Evolutionary conservation across 1,140 invertebrate genomes (phyloP), one percentile per base, ranked within the genome.

Genomic region (Bombus consobrinus): DNA sequence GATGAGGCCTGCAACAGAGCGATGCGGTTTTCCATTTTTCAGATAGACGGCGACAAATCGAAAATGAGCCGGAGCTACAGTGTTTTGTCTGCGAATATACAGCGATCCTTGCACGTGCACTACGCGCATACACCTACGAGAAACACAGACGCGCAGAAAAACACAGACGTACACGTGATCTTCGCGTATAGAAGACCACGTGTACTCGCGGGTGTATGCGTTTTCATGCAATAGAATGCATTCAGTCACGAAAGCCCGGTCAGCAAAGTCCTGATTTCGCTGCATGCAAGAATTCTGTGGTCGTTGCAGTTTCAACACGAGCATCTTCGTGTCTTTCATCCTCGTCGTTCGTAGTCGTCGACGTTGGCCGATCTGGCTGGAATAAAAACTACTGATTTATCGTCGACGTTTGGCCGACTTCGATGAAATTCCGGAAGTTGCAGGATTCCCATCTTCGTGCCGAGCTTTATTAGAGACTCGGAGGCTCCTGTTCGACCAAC

Each of bases 381-480:
- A 92, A 92, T 90, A 92, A 92, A 92, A 90, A 92, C 84, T 87
- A 79, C 84, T 90, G 88, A 92, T 91, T 92, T 91, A 92, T 92
- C 79, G 81, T 64, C 69, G 62, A 71, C 77, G 76, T 90, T 75
- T 68, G 39, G 76, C 9, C 68, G 66, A 64, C 85, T 66, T 64
- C 90, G 84, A 86, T 91, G 87, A 92, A 93, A 91, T 92, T 92
- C 84, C 78, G 68, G 59, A 86, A 77, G 84, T 68, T 71, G 12
- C 85, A 28, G 64, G 41, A 41, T 68, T 37, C 41, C 39, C 39
- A 59, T 73, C n/a, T 28, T 72, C 64, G 34, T 74, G 75, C 73
- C 59, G 75, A 34, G 75, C n/a, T 88, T 81, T 88, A 88, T 83
- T 81, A 87, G 57, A 62, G 73, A n/a, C 81, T 83, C 72, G 59